Conservation (phyloP, 2,888 invertebrate genomes). For the Matsumyia berberina region DNA sequence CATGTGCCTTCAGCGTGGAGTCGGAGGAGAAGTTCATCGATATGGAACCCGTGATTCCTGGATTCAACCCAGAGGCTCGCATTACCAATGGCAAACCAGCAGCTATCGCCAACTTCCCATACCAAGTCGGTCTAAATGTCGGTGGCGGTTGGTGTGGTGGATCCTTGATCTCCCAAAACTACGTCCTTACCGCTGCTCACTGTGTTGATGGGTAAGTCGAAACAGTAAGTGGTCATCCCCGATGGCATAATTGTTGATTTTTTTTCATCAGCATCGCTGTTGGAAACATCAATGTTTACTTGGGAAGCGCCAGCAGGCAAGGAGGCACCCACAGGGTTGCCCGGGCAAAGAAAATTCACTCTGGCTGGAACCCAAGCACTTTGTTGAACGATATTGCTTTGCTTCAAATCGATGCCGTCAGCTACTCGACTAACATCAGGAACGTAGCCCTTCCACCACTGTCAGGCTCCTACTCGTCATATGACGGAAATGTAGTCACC, state of each 20-base stretch:
- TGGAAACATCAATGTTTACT: neutral
- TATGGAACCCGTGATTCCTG: slow-evolving; percentile 79
- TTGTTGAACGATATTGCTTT: slow-evolving; percentile 73
- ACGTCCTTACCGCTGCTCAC: slow-evolving; percentile 79
- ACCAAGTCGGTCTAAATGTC: slow-evolving; percentile 58
- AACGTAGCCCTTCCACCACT: slow-evolving; percentile 34
- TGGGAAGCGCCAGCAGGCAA: slow-evolving; percentile 55
- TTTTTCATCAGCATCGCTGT: neutral
- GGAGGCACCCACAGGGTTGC: slow-evolving; percentile 1
- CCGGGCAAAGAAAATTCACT: slow-evolving; percentile 25
- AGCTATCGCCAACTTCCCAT: slow-evolving; percentile 21
- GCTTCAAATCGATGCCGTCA: slow-evolving; percentile 69
- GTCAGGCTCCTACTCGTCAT: neutral
- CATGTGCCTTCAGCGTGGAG: slow-evolving; percentile 77
- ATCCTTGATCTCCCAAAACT: slow-evolving; percentile 56
- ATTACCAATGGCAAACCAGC: slow-evolving; percentile 39
- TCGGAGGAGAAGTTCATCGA: neutral
- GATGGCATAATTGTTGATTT: neutral
- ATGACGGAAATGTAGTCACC: neutral
- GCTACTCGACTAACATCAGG: slow-evolving; percentile 68
- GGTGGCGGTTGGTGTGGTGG: slow-evolving; percentile 23
- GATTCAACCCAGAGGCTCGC: slow-evolving; percentile 77
- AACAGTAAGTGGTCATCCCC: neutral
- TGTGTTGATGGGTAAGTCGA: slow-evolving; percentile 75
- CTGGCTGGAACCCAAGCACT: slow-evolving; percentile 44